Evolutionary conservation across 2,113 vertebrate species (phyloP).

Genomic region (Tragulus kanchil): DNA sequence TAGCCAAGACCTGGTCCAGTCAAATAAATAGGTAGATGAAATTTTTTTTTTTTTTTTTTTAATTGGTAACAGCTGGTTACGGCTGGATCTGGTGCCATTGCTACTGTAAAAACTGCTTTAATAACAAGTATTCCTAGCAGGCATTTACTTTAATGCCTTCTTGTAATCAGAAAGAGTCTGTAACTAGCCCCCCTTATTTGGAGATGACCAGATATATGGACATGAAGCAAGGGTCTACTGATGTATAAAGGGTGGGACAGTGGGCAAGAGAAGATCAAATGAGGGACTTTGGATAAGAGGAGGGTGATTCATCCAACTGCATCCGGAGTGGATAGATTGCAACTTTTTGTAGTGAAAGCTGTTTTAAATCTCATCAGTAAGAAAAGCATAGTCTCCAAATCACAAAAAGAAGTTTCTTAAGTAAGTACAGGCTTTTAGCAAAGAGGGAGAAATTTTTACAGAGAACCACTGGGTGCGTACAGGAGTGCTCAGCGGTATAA

Average conservation of each 20-base stretch:
- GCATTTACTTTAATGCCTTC: neutral
- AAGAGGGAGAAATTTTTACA: slow-evolving; percentile 77
- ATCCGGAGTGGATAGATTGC: slow-evolving; percentile 9
- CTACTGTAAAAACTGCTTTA: neutral
- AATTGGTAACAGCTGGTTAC: neutral
- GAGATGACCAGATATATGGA: neutral
- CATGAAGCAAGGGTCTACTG: neutral
- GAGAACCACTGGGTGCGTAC: neutral
- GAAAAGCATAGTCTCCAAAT: slow-evolving; percentile 64
- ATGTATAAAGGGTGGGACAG: neutral
- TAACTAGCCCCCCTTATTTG: neutral
- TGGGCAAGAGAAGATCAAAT: neutral
- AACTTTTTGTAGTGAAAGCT: slow-evolving; percentile 68
- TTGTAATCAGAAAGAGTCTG: neutral
- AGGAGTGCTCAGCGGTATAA: slow-evolving; percentile 74
- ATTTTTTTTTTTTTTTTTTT: neutral
- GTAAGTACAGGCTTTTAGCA: slow-evolving; percentile 72
- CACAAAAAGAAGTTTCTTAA: slow-evolving; percentile 69
- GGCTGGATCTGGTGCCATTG: neutral
- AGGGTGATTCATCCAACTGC: neutral
- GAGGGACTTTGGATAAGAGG: neutral
- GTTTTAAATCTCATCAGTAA: slow-evolving; percentile 81
- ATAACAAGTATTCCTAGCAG: slow-evolving; percentile 20
- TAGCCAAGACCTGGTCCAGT: neutral
- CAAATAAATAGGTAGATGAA: neutral